Conservation (phyloP, 2,797 vertebrate genomes). For the Sus cebifrons region DNA sequence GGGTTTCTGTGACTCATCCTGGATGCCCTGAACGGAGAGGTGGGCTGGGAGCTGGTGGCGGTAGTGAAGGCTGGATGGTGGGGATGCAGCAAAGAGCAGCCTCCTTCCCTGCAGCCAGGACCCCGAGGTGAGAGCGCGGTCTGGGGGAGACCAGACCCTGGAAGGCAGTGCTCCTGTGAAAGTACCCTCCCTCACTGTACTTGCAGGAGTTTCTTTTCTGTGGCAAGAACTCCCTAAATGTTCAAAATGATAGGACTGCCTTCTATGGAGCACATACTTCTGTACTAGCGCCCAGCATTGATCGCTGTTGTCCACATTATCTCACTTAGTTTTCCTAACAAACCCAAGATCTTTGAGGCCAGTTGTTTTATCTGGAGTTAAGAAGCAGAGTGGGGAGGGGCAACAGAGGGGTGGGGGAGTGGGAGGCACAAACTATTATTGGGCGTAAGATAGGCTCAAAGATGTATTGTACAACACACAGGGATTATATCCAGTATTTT, state of each 20-base stretch:
- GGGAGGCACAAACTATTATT: accelerated
- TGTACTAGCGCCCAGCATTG: not conserved
- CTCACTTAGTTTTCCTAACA: not conserved
- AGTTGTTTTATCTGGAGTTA: not conserved
- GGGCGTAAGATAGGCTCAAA: not conserved
- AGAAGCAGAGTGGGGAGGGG: not conserved
- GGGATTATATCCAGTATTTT: not conserved
- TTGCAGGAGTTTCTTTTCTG: not conserved
- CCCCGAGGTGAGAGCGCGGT: not conserved
- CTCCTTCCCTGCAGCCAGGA: not conserved
- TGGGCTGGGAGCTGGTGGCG: not conserved
- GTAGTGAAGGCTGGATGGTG: not conserved
- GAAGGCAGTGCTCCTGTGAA: not conserved
- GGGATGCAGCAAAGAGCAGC: not conserved
- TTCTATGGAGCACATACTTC: not conserved
- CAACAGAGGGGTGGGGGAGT: not conserved
- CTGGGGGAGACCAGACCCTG: not conserved
- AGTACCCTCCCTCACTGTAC: not conserved
- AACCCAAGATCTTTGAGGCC: not conserved
- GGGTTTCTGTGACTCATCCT: not conserved
- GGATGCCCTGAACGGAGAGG: not conserved
- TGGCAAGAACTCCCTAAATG: not conserved
- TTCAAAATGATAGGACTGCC: not conserved
- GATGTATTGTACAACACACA: no score
- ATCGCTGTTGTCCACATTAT: not conserved